These are phyloP conservation scores for Diuraphis noxia DNA, from an alignment of 1,140 invertebrate species.

Conservation along the genomic window DNA sequence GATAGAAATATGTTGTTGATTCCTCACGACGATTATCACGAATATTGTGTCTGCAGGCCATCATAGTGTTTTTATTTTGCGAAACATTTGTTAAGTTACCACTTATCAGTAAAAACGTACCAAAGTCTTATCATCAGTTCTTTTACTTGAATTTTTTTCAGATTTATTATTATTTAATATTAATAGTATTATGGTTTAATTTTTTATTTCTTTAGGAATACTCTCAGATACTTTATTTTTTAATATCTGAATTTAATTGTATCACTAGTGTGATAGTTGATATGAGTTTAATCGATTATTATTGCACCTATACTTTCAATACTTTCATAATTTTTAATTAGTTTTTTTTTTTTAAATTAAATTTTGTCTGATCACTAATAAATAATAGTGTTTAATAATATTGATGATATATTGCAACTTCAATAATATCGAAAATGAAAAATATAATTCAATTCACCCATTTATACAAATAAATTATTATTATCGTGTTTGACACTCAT, in stretches of 20 bases:
- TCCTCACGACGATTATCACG: background rate
- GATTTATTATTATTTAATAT: background rate
- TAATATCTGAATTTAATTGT: background rate
- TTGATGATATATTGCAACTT: background rate
- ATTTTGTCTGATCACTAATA: background rate
- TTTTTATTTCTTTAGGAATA: too few species aligned
- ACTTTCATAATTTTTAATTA: background rate
- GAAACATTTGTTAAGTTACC: background rate
- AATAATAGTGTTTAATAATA: background rate
- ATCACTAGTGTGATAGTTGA: background rate
- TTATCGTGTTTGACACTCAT: slow-evolving; percentile 3
- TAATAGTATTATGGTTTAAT: too few species aligned
- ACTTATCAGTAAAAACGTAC: too few species aligned
- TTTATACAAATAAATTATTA: slow-evolving; percentile 14
- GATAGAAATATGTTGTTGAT: background rate
- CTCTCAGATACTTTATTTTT: background rate
- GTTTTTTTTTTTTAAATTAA: background rate
- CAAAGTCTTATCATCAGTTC: too few species aligned
- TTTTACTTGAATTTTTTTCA: background rate
- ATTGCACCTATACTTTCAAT: background rate
- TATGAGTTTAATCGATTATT: background rate
- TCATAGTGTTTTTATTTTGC: background rate
- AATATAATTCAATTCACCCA: background rate
- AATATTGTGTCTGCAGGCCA: background rate
- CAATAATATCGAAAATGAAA: background rate